Conservation (phyloP, 2,797 vertebrate species). For the Pangasius sanitwongsei region DNA sequence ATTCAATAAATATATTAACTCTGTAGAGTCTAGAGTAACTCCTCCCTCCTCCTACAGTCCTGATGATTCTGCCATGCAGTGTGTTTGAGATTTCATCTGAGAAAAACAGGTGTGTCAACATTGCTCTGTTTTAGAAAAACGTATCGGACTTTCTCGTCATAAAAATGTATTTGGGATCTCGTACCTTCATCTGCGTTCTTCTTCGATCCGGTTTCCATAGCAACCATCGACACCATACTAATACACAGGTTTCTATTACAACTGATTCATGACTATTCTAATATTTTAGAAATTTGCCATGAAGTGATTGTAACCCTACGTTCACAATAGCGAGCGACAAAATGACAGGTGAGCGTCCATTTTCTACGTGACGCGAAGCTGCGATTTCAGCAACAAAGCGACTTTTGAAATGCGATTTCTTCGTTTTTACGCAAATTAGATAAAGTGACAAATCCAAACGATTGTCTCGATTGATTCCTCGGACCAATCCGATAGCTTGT, state of each 20-base stretch:
- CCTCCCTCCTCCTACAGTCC: constrained; percentile 35
- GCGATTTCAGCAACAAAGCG: background rate
- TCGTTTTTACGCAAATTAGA: background rate
- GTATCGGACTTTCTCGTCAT: background rate
- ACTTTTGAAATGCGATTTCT: background rate
- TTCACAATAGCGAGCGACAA: background rate
- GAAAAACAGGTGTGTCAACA: background rate
- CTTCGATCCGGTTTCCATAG: constrained; percentile 7
- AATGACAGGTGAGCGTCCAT: background rate
- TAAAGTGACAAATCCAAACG: background rate
- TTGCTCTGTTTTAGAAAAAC: background rate
- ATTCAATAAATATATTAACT: constrained; percentile 34
- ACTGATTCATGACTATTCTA: background rate
- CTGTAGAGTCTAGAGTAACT: background rate
- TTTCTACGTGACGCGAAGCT: background rate
- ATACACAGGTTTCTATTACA: background rate
- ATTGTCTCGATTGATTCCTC: background rate
- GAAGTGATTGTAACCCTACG: background rate
- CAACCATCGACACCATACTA: background rate
- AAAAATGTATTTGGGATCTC: background rate
- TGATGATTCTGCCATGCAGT: constrained; percentile 47
- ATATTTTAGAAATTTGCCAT: background rate
- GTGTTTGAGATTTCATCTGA: constrained; percentile 25
- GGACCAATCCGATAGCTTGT: background rate
- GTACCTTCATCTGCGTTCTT: background rate